Conservation (phyloP, 2,113 vertebrate genomes). For the Erpornis zantholeuca region DNA sequence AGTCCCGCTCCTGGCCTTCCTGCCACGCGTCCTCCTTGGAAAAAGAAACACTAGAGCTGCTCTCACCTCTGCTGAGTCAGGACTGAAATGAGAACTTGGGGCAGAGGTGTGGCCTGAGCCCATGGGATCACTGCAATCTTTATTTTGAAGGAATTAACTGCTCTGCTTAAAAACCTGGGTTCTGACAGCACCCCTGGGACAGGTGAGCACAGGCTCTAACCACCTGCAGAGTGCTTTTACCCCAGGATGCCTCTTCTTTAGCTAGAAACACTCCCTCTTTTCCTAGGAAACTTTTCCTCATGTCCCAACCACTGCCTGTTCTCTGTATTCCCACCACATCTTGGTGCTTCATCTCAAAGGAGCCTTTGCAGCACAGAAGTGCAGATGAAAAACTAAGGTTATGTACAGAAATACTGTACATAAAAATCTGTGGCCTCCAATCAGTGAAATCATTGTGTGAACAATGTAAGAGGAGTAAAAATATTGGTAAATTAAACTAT, state of each 20-base stretch:
- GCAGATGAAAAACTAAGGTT: neutral
- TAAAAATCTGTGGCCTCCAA: neutral
- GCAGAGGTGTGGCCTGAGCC: neutral
- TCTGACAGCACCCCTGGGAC: neutral
- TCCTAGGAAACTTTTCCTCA: neutral
- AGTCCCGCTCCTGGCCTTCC: neutral
- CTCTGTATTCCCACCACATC: neutral
- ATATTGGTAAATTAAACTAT: neutral
- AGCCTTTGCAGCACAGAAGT: neutral
- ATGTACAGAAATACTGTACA: neutral
- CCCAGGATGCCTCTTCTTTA: neutral
- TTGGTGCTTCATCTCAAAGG: neutral
- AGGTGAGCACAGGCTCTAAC: neutral
- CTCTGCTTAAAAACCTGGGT: neutral
- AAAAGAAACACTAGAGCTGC: neutral
- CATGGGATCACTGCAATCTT: neutral
- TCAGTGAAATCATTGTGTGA: neutral
- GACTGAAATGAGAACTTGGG: fast-evolving
- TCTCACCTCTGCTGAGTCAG: neutral
- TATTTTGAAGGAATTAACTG: neutral
- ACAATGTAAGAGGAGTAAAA: neutral
- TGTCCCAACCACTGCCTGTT: neutral
- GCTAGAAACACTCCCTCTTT: neutral
- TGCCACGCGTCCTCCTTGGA: neutral
- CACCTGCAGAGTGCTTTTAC: neutral